phyloP scores from a whole-genome alignment of 2,797 vertebrate species.

The Carcharodon carcharias region DNA sequence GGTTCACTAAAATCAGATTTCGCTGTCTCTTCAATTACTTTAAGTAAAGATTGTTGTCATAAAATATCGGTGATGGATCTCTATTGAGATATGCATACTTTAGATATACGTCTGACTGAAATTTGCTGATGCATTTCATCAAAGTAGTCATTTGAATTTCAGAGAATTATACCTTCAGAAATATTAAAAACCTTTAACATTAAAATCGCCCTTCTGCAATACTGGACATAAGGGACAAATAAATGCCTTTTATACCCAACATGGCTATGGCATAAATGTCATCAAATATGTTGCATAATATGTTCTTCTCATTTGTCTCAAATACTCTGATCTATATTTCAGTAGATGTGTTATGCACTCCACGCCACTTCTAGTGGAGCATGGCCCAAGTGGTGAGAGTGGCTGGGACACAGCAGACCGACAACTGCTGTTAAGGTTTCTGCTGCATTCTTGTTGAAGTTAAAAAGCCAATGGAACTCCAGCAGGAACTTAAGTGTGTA shows the following conservation, averaged over 20 bases:
- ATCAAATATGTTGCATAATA: not conserved
- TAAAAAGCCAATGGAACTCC: not conserved
- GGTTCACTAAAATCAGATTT: slow-evolving; percentile 12
- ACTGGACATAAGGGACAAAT: not conserved
- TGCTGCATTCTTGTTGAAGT: not conserved
- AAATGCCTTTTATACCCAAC: not conserved
- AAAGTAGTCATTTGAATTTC: not conserved
- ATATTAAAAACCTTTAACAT: not conserved
- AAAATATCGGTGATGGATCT: not conserved
- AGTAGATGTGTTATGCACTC: not conserved
- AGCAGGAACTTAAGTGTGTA: not conserved
- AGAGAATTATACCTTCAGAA: not conserved
- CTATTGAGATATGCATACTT: not conserved
- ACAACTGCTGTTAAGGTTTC: not conserved
- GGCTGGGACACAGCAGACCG: not conserved
- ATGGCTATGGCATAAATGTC: not conserved
- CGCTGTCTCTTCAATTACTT: not conserved
- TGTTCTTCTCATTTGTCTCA: not conserved
- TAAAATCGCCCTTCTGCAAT: not conserved
- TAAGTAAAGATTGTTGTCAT: not conserved
- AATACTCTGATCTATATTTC: not conserved
- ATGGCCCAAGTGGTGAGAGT: not conserved
- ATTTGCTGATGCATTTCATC: not conserved
- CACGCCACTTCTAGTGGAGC: not conserved
- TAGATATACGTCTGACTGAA: not conserved